Evolutionary conservation across 2,113 vertebrate species (phyloP), one percentile per base, ranked within the genome.

Genomic region (Leucoraja erinaceus): DNA sequence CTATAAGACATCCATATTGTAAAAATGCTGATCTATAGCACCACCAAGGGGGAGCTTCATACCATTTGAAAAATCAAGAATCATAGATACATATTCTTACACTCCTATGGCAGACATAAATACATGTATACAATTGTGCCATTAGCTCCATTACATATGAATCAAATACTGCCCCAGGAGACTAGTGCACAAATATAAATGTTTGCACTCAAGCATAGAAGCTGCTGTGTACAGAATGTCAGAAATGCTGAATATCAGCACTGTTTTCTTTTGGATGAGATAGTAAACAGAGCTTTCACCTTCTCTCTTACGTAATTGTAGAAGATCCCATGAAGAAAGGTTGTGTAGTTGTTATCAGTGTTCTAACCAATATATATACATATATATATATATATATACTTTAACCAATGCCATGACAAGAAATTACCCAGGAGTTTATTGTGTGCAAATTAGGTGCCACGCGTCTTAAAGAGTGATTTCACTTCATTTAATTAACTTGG

Each of bases 1-100:
- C 88, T 70, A 25, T 10, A 70, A 38, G 3, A 31, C 66, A 18
- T 31, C 25, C 33, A 47, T 54, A 28, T 54, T 91, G 90, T 22
- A 91, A 72, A 25, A 72, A 20, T 9, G 31, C 47, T 91, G 90
- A 72, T 22, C 20, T 28, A 91, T 11, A 47, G 66, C 38, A 91
- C 90, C 66, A 91, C 66, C 90, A 91, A 91, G 66, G 54, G 68
- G 66, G 47, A 72, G 38, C 66, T 74, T 63, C 59, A 63, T 63
- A 14, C 5, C 83, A 63, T n/a, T 14, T 16, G 54, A 5, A 61
- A 86, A 86, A 2, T 18, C 11, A 56, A n/a, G 4, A n/a, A 8
- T 8, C 47, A 22, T 47, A 8, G 1, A 56, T 9, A 86, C 16
- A 11, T 8, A 86, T 59, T 12, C 11, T 25, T n/a, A n/a, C 25